phyloP scores from a whole-genome alignment of 2,113 vertebrate species.

The Philantomba maxwellii region DNA sequence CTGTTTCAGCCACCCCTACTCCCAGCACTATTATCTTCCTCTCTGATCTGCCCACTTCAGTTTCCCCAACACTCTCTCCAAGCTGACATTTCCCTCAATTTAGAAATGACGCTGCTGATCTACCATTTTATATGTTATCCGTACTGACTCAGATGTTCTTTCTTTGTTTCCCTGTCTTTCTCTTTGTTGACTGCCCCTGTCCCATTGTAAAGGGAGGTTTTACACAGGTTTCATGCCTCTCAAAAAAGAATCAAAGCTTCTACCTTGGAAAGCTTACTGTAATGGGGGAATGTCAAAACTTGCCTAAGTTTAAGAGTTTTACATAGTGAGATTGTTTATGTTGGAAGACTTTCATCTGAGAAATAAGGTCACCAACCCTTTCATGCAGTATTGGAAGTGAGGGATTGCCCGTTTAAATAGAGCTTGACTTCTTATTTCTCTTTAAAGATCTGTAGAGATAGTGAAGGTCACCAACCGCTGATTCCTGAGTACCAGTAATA shows the following conservation, averaged over 20 bases:
- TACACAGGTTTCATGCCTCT: background rate
- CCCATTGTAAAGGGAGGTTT: background rate
- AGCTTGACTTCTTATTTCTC: background rate
- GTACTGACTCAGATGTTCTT: constrained; percentile 44
- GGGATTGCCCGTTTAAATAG: background rate
- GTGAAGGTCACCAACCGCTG: background rate
- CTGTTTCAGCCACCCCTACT: constrained; percentile 22
- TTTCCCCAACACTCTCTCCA: constrained; percentile 17
- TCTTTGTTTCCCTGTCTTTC: constrained; percentile 43
- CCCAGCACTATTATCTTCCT: constrained; percentile 29
- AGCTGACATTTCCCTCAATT: constrained; percentile 38
- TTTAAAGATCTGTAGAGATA: background rate
- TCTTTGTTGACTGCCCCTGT: constrained; percentile 15
- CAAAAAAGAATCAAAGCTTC: background rate
- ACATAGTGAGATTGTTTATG: background rate
- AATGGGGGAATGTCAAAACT: background rate
- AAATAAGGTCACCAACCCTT: background rate
- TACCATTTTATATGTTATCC: constrained; percentile 14
- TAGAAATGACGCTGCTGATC: constrained; percentile 30
- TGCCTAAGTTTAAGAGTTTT: background rate
- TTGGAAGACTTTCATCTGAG: background rate
- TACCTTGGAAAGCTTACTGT: background rate
- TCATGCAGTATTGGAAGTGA: background rate
- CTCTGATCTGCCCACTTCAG: constrained; percentile 48
- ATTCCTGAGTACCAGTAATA: background rate